Conservation (phyloP, 2,888 invertebrate genomes). For the Scaptomyza flava region DNA sequence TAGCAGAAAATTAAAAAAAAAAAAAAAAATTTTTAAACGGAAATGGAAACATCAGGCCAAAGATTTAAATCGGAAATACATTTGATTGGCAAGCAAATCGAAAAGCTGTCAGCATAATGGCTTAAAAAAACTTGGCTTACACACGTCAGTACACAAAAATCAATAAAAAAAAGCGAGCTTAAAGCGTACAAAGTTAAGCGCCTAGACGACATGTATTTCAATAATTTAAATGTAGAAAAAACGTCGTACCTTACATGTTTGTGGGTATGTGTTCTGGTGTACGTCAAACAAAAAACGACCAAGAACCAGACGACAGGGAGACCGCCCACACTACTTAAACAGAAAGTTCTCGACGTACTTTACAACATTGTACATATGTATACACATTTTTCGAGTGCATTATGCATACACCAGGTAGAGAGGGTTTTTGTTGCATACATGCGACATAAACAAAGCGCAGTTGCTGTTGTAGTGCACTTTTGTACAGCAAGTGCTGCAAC, state of each 20-base stretch:
- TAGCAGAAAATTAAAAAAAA: constrained; percentile 47
- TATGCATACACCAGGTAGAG: constrained; percentile 10
- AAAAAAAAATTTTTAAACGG: constrained; percentile 59
- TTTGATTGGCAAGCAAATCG: constrained; percentile 63
- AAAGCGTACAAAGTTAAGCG: constrained; percentile 10
- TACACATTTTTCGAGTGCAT: constrained; percentile 12
- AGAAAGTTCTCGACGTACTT: constrained; percentile 68
- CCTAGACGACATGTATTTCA: constrained; percentile 66
- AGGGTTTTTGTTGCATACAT: constrained; percentile 36
- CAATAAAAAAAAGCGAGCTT: constrained; percentile 43
- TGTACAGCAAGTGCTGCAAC: constrained; percentile 29
- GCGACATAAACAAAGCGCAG: constrained; percentile 72
- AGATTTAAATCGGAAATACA: constrained; percentile 31
- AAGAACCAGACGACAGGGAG: constrained; percentile 49
- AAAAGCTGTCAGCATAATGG: constrained; percentile 47
- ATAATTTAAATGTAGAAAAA: constrained; percentile 65
- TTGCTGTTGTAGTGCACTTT: constrained; percentile 68
- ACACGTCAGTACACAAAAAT: constrained; percentile 45
- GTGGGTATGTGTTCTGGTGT: not conserved
- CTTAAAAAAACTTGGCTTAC: constrained; percentile 28
- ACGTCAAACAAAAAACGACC: constrained; percentile 23
- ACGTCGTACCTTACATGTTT: not conserved
- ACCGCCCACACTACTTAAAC: constrained; percentile 60
- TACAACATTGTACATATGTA: constrained; percentile 14
- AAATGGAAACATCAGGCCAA: constrained; percentile 50